A percentile compares a stretch with the other conserved stretches of the same genome.
Conservation (phyloP, 2,113 vertebrate genomes). For the Cynocephalus volans region DNA sequence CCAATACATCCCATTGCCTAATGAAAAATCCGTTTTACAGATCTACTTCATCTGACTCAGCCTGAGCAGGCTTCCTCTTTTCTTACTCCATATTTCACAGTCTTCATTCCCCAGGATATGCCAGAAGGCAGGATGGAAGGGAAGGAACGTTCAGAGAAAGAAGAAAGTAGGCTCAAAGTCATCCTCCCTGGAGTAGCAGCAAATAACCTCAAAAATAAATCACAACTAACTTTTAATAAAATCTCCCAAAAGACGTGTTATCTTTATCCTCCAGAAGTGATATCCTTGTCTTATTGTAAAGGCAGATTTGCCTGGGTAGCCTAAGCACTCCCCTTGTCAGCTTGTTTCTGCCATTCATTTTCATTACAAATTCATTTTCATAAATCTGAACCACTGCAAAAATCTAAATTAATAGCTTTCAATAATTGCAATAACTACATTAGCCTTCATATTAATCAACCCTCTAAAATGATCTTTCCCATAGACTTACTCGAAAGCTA, state of each 20-base stretch:
- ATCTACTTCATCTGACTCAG: not conserved
- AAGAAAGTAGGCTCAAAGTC: not conserved
- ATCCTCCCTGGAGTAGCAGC: not conserved
- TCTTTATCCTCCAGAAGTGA: not conserved
- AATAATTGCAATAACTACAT: not conserved
- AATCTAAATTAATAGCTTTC: constrained; percentile 50
- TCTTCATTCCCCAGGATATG: not conserved
- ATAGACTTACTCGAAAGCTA: not conserved
- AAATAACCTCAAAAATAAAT: not conserved
- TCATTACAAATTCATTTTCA: constrained; percentile 33
- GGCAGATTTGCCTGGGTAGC: not conserved
- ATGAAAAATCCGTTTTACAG: not conserved
- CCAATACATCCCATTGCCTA: not conserved
- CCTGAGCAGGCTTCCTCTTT: not conserved
- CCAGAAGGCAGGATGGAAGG: not conserved
- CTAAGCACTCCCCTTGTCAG: not conserved
- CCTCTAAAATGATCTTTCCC: not conserved
- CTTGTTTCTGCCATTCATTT: constrained; percentile 40
- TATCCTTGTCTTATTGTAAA: not conserved
- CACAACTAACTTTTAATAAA: constrained; percentile 30
- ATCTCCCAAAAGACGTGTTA: not conserved
- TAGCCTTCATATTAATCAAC: not conserved
- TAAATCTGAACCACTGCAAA: constrained; percentile 1
- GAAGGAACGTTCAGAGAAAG: not conserved
- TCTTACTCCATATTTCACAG: not conserved